phyloP scores from a whole-genome alignment of 2,113 vertebrate genomes.

The Chaetodon auriga region DNA sequence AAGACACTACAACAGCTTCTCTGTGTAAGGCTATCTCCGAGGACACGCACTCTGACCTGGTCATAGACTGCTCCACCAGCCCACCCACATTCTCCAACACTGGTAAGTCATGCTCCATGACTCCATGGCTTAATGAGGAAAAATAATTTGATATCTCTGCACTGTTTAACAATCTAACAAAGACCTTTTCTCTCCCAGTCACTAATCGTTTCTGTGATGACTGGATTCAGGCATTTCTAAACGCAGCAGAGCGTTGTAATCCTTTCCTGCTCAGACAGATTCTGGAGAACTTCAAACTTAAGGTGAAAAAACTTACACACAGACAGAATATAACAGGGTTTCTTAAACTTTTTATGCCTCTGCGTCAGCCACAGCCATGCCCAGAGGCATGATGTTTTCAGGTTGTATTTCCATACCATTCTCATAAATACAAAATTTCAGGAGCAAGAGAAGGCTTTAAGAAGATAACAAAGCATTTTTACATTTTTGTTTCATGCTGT shows the following conservation, averaged over 20 bases:
- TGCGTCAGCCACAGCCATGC: no score
- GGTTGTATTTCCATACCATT: neutral
- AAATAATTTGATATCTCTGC: neutral
- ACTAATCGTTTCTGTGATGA: slow-evolving; percentile 96
- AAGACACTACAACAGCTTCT: slow-evolving; percentile 89
- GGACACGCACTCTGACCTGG: slow-evolving; percentile 84
- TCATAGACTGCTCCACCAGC: slow-evolving; percentile 87
- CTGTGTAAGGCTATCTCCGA: slow-evolving; percentile 91
- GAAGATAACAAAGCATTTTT: no score
- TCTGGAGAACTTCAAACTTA: slow-evolving; percentile 98
- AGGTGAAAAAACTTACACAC: slow-evolving; percentile 82
- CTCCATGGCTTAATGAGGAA: neutral
- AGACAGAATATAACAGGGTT: neutral
- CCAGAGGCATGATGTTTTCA: neutral
- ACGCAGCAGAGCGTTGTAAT: slow-evolving; percentile 90
- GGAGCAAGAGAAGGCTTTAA: no score
- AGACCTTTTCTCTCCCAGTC: slow-evolving; percentile 78
- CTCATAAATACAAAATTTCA: no score
- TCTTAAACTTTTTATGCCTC: neutral
- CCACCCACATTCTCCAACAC: slow-evolving; percentile 88
- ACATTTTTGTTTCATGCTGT: no score
- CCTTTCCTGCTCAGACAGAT: slow-evolving; percentile 96
- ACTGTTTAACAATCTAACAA: neutral
- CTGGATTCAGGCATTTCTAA: slow-evolving; percentile 95
- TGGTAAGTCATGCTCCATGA: slow-evolving; percentile 78